Evolutionary conservation across 2,888 invertebrate species (phyloP), one percentile per base, ranked within the genome.

Genomic region (Tuta absoluta): DNA sequence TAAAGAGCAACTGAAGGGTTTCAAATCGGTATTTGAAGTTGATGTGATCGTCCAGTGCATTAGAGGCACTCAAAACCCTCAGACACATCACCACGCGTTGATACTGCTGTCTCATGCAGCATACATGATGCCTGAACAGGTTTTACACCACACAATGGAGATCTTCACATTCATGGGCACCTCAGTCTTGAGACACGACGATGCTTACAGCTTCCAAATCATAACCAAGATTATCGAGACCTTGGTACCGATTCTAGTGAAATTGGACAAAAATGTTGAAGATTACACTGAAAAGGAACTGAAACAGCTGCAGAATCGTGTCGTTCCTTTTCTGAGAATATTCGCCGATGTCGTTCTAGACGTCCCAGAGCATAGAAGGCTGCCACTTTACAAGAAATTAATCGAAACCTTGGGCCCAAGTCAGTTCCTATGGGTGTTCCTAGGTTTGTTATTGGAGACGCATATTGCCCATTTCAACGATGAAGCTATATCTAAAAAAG

Each of bases 101-200:
- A 92, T 98, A 37, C 92, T 99, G 0, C 91, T 99, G 1, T 94
- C 96, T 0, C 93, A 95, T 65, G 95, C 96, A 14, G 97, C 98
- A 0, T 92, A 93, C 33, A 92, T 97, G 76, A 92, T 96, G 65
- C 98, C 98, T 0, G 94, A 95, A 66, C 95, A 96, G 86, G 97
- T 99, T 0, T 88, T 99, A 17, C 96, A 97, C 78, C 97, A 98
- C 76, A 96, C 98, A 3, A 98, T 99, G 95, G 95, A 98, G 23
- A 97, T 99, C 73, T 99, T 99, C 81, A 98, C 99, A 0, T 99
- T 99, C 79, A 98, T 99, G 95, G 99, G 99, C 0, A 96, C 96
- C 0, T 97, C 97, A 0, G 95, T 99, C 11, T 91, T 99, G 0
- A 93, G 98, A 11, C 97, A 98, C 73, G 99, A 99, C 79, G 98